Conservation (phyloP, 2,797 vertebrate species). For the Xenops minutus region DNA sequence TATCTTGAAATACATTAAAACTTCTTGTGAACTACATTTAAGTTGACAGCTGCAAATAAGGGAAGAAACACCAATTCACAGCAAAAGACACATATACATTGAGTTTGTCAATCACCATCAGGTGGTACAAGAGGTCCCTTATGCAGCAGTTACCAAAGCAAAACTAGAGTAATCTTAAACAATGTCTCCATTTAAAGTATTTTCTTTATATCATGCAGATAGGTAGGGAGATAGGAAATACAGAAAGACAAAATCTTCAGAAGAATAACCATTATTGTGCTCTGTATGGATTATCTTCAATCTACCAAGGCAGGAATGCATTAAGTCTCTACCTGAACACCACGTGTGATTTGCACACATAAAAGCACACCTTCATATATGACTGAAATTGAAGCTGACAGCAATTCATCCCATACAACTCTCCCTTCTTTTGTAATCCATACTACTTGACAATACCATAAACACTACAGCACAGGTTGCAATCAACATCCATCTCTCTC, state of each 20-base stretch:
- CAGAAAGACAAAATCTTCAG: neutral
- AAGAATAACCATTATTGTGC: neutral
- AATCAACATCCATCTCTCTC: neutral
- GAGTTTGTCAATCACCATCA: neutral
- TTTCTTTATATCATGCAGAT: neutral
- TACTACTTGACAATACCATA: neutral
- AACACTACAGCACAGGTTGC: neutral
- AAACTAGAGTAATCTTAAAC: neutral
- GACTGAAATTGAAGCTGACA: neutral
- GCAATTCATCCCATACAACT: neutral
- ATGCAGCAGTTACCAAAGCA: neutral
- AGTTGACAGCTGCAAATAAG: neutral
- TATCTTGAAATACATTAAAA: neutral
- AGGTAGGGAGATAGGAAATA: neutral
- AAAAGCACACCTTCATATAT: accelerated
- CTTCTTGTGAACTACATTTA: neutral
- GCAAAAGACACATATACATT: neutral
- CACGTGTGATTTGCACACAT: accelerated
- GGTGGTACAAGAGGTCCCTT: neutral
- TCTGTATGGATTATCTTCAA: neutral
- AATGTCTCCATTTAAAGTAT: neutral
- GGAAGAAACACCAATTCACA: neutral
- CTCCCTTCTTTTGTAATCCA: neutral
- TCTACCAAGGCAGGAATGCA: neutral
- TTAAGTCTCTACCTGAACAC: neutral